Conservation (phyloP, 2,113 vertebrate genomes). For the Ophiodon elongatus region DNA sequence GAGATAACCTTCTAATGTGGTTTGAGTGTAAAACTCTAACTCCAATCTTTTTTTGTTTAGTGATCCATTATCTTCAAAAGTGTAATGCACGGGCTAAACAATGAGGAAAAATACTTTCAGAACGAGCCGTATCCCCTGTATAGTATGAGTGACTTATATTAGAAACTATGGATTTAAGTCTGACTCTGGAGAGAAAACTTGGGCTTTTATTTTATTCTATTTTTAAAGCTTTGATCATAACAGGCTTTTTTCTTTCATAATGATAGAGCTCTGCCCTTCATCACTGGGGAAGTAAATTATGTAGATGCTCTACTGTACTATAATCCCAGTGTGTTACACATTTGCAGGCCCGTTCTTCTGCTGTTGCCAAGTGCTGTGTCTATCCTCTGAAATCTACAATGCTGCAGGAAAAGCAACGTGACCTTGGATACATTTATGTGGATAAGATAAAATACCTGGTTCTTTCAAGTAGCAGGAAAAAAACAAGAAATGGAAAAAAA, state of each 20-base stretch:
- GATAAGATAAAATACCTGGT: background rate
- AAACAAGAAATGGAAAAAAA: background rate
- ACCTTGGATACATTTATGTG: background rate
- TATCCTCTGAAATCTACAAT: slow-evolving; percentile 9
- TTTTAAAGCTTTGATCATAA: slow-evolving; percentile 29
- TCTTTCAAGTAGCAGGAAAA: background rate
- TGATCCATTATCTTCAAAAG: background rate
- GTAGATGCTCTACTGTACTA: slow-evolving; percentile 48
- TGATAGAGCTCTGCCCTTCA: slow-evolving; percentile 28
- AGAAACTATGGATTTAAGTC: background rate
- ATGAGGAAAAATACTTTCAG: background rate
- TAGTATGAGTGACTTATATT: background rate
- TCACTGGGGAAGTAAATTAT: slow-evolving; percentile 43
- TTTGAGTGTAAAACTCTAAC: background rate
- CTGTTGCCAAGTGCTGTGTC: slow-evolving; percentile 5
- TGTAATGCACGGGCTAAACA: background rate
- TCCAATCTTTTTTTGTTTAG: background rate
- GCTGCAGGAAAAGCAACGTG: background rate
- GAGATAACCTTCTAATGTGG: background rate
- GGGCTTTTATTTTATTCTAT: slow-evolving; percentile 14
- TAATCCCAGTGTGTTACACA: slow-evolving; percentile 45
- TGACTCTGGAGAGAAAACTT: background rate
- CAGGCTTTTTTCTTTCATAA: slow-evolving; percentile 20
- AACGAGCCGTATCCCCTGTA: background rate
- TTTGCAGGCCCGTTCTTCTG: slow-evolving; percentile 20